Percentiles rank a stretch among this genome's conserved stretches.
phyloP scores from a whole-genome alignment of 2,797 vertebrate species.

The Melanogrammus aeglefinus region DNA sequence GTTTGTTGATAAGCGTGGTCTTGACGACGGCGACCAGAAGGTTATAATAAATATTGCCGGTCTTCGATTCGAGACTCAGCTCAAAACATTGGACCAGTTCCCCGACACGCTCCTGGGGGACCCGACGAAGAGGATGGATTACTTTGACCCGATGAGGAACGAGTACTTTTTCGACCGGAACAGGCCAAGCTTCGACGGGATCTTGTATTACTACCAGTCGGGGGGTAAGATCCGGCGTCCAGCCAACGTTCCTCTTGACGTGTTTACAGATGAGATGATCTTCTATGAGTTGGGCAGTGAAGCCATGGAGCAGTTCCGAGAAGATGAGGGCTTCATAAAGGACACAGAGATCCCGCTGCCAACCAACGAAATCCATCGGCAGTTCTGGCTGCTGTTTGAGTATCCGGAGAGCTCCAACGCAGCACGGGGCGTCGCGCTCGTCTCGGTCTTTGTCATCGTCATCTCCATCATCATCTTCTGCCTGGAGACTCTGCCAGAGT shows the following conservation, averaged over 20 bases:
- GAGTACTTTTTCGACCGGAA: constrained; percentile 97
- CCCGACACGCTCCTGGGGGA: constrained; percentile 91
- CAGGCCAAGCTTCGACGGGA: constrained; percentile 94
- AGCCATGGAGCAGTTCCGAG: constrained; percentile 93
- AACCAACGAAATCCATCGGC: constrained; percentile 81
- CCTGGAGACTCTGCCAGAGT: constrained; percentile 93
- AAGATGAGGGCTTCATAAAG: constrained; percentile 96
- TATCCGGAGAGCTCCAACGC: constrained; percentile 96
- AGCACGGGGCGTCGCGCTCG: constrained; percentile 87
- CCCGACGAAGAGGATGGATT: constrained; percentile 85
- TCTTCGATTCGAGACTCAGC: constrained; percentile 89
- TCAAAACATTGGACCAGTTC: constrained; percentile 90
- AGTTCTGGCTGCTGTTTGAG: constrained; percentile 97
- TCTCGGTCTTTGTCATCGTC: constrained; percentile 91
- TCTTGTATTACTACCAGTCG: constrained; percentile 96
- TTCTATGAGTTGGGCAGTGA: constrained; percentile 92
- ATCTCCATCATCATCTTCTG: constrained; percentile 98
- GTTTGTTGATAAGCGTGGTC: constrained; percentile 74
- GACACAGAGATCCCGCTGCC: constrained; percentile 89
- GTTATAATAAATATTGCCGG: constrained; percentile 95
- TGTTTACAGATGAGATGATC: constrained; percentile 92
- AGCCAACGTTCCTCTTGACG: constrained; percentile 89
- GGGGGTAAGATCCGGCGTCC: constrained; percentile 93
- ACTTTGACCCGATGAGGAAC: constrained; percentile 97
- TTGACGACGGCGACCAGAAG: constrained; percentile 86